A percentile compares a stretch with the other conserved stretches of the same genome.
phyloP scores from a whole-genome alignment of 2,888 invertebrate species.

The Thecocarcelia acutangulata region DNA sequence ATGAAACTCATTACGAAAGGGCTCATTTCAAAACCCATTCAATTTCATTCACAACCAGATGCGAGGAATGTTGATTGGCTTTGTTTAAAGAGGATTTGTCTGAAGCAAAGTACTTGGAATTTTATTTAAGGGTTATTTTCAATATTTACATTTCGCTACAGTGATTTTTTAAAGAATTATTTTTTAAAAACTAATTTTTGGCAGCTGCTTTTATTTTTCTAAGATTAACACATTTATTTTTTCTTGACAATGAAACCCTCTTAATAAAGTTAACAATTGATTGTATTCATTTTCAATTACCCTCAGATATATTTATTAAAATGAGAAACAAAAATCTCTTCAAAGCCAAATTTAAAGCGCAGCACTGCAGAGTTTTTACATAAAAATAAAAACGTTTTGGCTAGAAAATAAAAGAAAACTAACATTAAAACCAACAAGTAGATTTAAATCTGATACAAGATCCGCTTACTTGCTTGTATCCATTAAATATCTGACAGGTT shows the following conservation, averaged over 20 bases:
- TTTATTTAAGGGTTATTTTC: slow-evolving; percentile 46
- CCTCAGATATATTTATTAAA: not conserved
- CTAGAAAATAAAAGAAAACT: not conserved
- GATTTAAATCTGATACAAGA: slow-evolving; percentile 58
- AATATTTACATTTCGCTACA: slow-evolving; percentile 36
- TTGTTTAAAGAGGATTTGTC: slow-evolving; percentile 11
- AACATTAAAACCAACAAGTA: slow-evolving; percentile 23
- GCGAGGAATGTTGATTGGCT: slow-evolving; percentile 14
- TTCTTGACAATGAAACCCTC: slow-evolving; percentile 17
- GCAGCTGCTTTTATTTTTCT: slow-evolving; percentile 49
- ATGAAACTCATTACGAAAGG: slow-evolving; percentile 49
- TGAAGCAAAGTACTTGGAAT: not conserved
- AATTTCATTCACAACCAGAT: slow-evolving; percentile 35
- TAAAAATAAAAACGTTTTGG: not conserved
- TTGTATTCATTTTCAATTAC: slow-evolving; percentile 42
- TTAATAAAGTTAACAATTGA: slow-evolving; percentile 57
- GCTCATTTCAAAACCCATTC: slow-evolving; percentile 7
- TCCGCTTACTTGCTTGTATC: slow-evolving; percentile 52
- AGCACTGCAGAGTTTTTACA: too few species aligned
- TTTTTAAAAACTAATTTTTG: slow-evolving; percentile 30
- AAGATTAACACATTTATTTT: not conserved
- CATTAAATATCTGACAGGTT: slow-evolving; percentile 58
- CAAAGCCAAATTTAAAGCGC: not conserved
- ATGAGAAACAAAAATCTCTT: not conserved
- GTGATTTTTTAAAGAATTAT: slow-evolving; percentile 38